Evolutionary conservation across 2,797 vertebrate genomes (phyloP).

Genomic region (Dermochelys coriacea): DNA sequence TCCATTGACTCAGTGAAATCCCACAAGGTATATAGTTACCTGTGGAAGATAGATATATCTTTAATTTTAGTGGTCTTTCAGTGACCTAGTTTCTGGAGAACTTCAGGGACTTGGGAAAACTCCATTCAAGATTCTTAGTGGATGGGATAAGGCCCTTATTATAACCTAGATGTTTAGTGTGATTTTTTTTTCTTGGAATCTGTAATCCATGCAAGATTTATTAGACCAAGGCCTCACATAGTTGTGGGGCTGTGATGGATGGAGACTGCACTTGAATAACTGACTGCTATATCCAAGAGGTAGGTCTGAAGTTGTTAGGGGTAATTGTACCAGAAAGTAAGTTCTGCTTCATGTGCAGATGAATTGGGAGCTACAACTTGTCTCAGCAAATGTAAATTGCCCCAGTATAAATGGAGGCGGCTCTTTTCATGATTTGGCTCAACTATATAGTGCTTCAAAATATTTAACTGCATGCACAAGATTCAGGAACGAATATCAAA

Average conservation of each 20-base stretch:
- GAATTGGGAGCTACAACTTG: neutral
- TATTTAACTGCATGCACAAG: neutral
- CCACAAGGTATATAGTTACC: too few species aligned
- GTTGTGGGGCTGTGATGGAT: neutral
- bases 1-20: neutral
- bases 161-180: neutral
- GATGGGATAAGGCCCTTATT: neutral
- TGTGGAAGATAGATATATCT: fast-evolving
- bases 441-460: neutral
- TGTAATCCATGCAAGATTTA: neutral
- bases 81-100: neutral
- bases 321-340: neutral
- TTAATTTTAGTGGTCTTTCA: neutral
- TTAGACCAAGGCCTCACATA: neutral
- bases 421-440: neutral
- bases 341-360: neutral
- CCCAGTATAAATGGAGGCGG: neutral
- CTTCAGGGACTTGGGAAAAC: neutral
- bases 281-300: neutral
- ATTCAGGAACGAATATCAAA: neutral
- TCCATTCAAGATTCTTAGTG: neutral
- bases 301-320: neutral
- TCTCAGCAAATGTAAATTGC: neutral
- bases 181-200: neutral
- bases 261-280: neutral